phyloP scores from a whole-genome alignment of 2,797 vertebrate genomes.

The Sebastes melanostomus region DNA sequence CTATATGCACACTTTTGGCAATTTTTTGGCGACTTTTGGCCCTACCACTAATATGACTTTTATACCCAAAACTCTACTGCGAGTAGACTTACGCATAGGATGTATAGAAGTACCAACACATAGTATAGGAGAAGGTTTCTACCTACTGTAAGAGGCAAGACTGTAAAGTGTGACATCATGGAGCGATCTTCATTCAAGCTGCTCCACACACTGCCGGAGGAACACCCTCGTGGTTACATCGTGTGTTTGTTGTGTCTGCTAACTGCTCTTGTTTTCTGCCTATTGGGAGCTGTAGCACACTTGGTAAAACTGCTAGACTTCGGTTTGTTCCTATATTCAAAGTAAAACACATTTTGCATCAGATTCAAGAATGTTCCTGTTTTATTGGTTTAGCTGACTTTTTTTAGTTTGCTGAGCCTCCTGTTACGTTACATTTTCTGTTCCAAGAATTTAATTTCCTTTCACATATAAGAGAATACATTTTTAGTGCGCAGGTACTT shows the following conservation, averaged over 20 bases:
- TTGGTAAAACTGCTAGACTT: constrained; percentile 7
- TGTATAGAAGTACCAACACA: background rate
- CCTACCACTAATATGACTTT: background rate
- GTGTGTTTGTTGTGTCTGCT: constrained; percentile 15
- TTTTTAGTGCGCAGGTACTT: too few species aligned
- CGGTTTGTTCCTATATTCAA: constrained; percentile 17
- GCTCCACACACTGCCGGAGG: constrained; percentile 6
- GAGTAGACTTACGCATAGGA: background rate
- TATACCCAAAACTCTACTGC: too few species aligned
- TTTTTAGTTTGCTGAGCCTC: background rate
- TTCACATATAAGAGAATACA: background rate
- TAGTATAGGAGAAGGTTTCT: background rate
- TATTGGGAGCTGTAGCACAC: constrained; percentile 19
- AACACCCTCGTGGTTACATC: constrained; percentile 14
- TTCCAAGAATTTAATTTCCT: background rate
- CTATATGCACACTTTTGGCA: background rate
- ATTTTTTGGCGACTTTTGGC: too few species aligned
- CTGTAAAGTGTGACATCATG: background rate
- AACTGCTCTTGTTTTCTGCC: constrained; percentile 17
- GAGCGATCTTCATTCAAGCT: constrained; percentile 3
- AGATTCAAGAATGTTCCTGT: background rate
- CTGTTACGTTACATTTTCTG: background rate
- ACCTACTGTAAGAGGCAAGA: background rate
- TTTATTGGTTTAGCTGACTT: background rate
- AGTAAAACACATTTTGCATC: constrained; percentile 7